A percentile compares a stretch with the other conserved stretches of the same genome.
Conservation (phyloP, 1,140 invertebrate genomes). For the Caenorhabditis inopinata region DNA sequence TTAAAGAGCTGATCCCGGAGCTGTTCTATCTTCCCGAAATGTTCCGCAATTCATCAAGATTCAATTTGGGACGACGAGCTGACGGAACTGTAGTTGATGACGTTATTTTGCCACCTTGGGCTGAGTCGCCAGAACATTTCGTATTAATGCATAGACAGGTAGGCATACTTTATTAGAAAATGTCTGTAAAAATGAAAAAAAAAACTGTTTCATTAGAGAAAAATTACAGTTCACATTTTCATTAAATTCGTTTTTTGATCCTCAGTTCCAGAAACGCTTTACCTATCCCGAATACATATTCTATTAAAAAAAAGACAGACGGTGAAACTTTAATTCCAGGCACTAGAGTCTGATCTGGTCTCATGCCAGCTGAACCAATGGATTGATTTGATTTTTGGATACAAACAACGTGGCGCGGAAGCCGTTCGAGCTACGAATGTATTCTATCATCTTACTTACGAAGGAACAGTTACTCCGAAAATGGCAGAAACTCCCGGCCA, state of each 20-base stretch:
- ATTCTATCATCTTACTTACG: slow-evolving; percentile 98
- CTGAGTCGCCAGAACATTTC: slow-evolving; percentile 92
- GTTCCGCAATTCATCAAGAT: slow-evolving; percentile 86
- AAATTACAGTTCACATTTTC: no score
- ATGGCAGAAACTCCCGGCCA: slow-evolving; percentile 81
- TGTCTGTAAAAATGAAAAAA: no score
- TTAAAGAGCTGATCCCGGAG: slow-evolving; percentile 98
- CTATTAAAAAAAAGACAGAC: no score
- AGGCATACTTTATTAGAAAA: no score
- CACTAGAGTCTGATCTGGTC: slow-evolving; percentile 96
- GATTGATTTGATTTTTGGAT: slow-evolving; percentile 99
- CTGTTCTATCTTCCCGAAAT: slow-evolving; percentile 99
- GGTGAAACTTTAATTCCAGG: no score
- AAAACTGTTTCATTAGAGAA: no score
- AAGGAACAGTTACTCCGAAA: slow-evolving; percentile 91
- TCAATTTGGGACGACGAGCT: slow-evolving; percentile 83
- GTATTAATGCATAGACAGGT: slow-evolving; percentile 93
- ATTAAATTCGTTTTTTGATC: no score
- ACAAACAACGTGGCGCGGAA: slow-evolving; percentile 96
- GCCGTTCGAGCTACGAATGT: slow-evolving; percentile 93
- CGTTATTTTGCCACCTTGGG: slow-evolving; percentile 90
- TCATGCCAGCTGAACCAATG: slow-evolving; percentile 98
- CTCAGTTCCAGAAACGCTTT: no score
- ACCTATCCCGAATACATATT: no score
- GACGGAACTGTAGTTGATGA: slow-evolving; percentile 78